These are phyloP conservation scores for Ernsta delagoae DNA, from an alignment of 2,888 invertebrate species.

Conservation along the genomic window DNA sequence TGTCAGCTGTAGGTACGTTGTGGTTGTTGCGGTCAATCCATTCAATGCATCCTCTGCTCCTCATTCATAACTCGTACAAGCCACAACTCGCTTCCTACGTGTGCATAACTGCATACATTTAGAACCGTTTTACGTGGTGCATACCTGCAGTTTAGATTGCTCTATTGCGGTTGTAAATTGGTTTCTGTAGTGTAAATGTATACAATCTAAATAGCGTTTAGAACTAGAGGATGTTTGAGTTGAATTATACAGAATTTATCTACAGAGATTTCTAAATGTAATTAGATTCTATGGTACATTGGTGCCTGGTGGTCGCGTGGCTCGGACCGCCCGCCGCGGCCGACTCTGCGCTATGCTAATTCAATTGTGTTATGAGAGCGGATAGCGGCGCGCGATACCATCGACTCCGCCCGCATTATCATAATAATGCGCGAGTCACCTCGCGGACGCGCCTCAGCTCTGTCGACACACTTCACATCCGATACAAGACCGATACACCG, in stretches of 20 bases:
- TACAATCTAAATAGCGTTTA: constrained; percentile 8
- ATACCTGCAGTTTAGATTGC: constrained; percentile 44
- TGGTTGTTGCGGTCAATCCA: constrained; percentile 62
- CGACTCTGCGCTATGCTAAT: constrained; percentile 78
- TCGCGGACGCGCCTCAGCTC: constrained; percentile 54
- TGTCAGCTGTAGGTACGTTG: constrained; percentile 50
- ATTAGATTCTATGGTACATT: constrained; percentile 45
- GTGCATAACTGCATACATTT: constrained; percentile 56
- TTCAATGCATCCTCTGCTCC: constrained; percentile 52
- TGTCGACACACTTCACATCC: constrained; percentile 64
- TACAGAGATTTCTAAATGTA: constrained; percentile 51
- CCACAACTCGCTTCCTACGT: constrained; percentile 50
- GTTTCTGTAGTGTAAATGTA: constrained; percentile 28
- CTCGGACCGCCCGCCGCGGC: constrained; percentile 77
- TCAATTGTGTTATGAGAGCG: constrained; percentile 79
- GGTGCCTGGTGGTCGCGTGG: constrained; percentile 80
- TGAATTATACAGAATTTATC: constrained; percentile 16
- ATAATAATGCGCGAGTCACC: constrained; percentile 83
- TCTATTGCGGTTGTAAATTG: constrained; percentile 41
- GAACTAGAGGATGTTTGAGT: background rate
- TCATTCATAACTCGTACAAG: constrained; percentile 59
- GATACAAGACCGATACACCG: constrained; percentile 44
- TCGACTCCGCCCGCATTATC: constrained; percentile 79
- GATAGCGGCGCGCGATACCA: constrained; percentile 69
- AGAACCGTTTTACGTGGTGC: constrained; percentile 55